Base-by-base conservation (phyloP, 2,113 vertebrate species). In the Onychostruthus taczanowskii region DNA sequence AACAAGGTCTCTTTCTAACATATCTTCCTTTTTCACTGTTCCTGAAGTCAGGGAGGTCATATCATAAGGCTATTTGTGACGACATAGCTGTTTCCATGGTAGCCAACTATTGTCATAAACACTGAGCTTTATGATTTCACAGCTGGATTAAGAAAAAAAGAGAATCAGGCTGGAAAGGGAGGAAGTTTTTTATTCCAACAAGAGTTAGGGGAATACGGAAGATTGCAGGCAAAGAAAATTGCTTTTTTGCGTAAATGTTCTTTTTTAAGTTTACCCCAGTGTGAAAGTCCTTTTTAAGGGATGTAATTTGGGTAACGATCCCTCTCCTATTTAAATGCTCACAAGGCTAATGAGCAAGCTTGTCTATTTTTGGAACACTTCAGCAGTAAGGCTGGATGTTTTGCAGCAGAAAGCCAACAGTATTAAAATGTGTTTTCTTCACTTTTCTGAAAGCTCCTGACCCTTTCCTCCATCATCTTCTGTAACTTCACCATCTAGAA, bases 21-120 rank as follows among this genome's bases (percentile, higher is more conserved):
- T 39, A 76, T 53, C 56, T 97, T 94, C 91, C 84, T 96, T 97
- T 95, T 69, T 22, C 31, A 44, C 94, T 89, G 53, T 75, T 97
- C 89, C 97, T 96, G 59, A 30, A 89, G 92, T 86, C 83, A 88
- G 76, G 78, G 86, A 95, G 90, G 84, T 85, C 89, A 50, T 91
- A 90, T 39, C 93, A 87, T 76, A 78, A 87, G 90, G 95, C 96
- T 94, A 98, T 97, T 96, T 95, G 97, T 97, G 95, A 97, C 55
- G 94, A 95, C 67, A 78, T 89, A 96, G 95, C 79, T 85, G 96
- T 98, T 97, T 97, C 98, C 95, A 97, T 97, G 87, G 96, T 49
- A 98, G 94, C 96, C 96, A 97, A 97, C 96, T 96, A 97, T 96
- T 98, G 97, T 97, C 97, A 98, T 94, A 98, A 98, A 98, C 96